phyloP scores from a whole-genome alignment of 2,113 vertebrate species.

The Pseudopipra pipra region DNA sequence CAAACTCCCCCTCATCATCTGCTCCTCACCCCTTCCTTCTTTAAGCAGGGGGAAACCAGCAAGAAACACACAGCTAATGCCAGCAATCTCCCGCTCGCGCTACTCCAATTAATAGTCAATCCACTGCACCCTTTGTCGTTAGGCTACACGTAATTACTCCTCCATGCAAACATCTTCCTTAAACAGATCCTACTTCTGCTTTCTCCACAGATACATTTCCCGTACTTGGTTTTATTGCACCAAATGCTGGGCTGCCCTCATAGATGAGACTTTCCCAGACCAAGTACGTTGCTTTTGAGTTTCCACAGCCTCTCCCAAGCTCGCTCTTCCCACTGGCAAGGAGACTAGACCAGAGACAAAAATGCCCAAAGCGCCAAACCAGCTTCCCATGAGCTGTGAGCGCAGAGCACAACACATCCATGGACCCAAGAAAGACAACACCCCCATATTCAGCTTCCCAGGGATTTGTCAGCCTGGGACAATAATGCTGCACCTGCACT shows the following conservation, averaged over 20 bases:
- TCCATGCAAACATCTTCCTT: conserved; percentile 14
- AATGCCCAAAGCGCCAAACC: neutral
- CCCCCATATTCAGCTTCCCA: accelerated
- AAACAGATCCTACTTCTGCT: conserved; percentile 43
- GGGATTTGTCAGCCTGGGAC: neutral
- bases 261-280: neutral
- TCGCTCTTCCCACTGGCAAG: neutral
- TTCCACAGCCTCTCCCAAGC: neutral
- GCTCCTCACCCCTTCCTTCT: conserved; percentile 3
- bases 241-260: conserved; percentile 16
- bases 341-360: neutral
- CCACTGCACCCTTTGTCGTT: neutral
- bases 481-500: accelerated
- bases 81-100: neutral
- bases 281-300: neutral
- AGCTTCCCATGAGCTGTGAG: accelerated
- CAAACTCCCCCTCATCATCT: conserved; percentile 1
- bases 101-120: conserved; percentile 57
- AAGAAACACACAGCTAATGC: conserved; percentile 16
- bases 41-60: conserved; percentile 38
- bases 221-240: conserved; percentile 35
- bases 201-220: conserved; percentile 12
- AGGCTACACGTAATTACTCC: conserved; percentile 24
- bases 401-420: accelerated
- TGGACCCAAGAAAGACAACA: neutral